These are phyloP conservation scores for Drosophila eugracilis DNA, from an alignment of 1,140 invertebrate species.

Conservation along the genomic window DNA sequence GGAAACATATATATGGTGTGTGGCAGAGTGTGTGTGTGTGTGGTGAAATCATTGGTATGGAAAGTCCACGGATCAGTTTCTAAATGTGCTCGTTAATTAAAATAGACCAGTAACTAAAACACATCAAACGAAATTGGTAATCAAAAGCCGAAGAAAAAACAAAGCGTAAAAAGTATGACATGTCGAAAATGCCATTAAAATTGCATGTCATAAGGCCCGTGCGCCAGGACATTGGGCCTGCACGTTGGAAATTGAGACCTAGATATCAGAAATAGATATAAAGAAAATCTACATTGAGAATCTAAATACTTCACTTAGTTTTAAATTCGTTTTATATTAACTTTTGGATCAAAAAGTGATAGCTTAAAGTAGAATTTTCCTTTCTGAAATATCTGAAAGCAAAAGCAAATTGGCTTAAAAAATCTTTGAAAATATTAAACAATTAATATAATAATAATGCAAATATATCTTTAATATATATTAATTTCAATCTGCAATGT, in stretches of 20 bases:
- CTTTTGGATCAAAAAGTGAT: too few relatives aligned
- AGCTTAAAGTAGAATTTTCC: too few relatives aligned
- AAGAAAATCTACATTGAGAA: too few relatives aligned
- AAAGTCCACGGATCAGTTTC: slow-evolving; percentile 9
- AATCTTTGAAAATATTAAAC: too few relatives aligned
- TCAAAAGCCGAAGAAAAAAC: slow-evolving; percentile 29
- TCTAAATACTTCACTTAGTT: too few relatives aligned
- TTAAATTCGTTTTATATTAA: too few relatives aligned
- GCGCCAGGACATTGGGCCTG: slow-evolving; percentile 2
- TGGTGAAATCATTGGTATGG: background rate
- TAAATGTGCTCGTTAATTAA: slow-evolving; percentile 54
- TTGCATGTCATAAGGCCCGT: slow-evolving; percentile 32
- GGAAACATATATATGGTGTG: background rate
- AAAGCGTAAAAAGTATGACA: slow-evolving; percentile 15
- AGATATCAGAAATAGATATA: background rate
- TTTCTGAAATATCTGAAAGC: too few relatives aligned
- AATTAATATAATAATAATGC: background rate
- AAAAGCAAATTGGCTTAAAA: too few relatives aligned
- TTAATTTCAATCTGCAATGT: too few relatives aligned
- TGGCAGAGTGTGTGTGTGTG: too few relatives aligned
- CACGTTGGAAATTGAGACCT: background rate
- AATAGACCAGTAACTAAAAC: slow-evolving; percentile 45
- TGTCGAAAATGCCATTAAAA: slow-evolving; percentile 65
- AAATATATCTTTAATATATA: background rate
- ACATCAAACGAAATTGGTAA: slow-evolving; percentile 24